Evolutionary conservation across 2,888 invertebrate genomes (phyloP), one percentile per base, ranked within the genome.

Genomic region (Eremobia ochroleuca): DNA sequence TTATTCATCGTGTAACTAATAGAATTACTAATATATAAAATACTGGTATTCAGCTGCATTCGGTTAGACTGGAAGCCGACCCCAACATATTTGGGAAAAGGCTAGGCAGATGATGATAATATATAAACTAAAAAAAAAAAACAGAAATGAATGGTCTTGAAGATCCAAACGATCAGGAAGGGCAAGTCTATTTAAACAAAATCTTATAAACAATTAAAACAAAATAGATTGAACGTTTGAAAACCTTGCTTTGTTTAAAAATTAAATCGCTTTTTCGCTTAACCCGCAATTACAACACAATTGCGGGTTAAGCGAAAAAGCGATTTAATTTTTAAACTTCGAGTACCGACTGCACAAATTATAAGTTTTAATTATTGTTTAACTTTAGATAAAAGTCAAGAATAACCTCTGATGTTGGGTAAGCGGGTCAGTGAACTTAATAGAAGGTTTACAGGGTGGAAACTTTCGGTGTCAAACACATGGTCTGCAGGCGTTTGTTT

Each of bases 311-410:
- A 72, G 34, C 76, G 52, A 64, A 76, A 83, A 79, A 72, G 59
- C 37, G 55, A 64, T 76, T 79, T 43, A 84, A 70, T 55, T 82
- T 55, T 4, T 28, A 61, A 78, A 73, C 40, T 74, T 62, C 5
- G 40, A 49, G 66, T 65, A 76, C 69, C 81, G 67, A 71, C 46
- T 75, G 40, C 5, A n/a, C 25, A 40, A 86, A 69, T 82, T 73
- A 70, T 40, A 73, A 85, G 66, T 73, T 69, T 69, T 66, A 82
- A 73, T 73, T 82, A 68, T 66, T 66, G 15, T 31, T 55, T 62
- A n/a, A 18, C 18, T 59, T 46, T 46, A 55, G 34, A 34, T 59
- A 37, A 66, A 55, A 55, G 18, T 31, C 11, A 61, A 21, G 43
- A 65, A 78, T 82, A 82, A 28, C 28, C 49, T 59, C 34, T 52